These are phyloP conservation scores for Hydropsyche betteni DNA, from an alignment of 2,888 invertebrate species.

Conservation along the genomic window DNA sequence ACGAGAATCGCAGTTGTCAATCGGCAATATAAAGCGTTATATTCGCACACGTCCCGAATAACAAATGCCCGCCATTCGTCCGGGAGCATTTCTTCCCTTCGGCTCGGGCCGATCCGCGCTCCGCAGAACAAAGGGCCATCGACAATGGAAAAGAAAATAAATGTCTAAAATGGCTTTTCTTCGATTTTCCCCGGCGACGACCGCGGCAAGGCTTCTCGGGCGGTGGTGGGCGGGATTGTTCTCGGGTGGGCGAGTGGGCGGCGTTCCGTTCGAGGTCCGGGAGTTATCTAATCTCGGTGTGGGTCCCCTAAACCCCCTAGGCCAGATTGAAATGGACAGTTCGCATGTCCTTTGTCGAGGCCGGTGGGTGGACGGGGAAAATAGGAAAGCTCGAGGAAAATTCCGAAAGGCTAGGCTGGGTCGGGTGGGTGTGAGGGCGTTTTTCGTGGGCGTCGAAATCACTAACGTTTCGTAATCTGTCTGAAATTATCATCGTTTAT, in stretches of 20 bases:
- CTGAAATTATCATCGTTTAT: slow-evolving; percentile 18
- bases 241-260: slow-evolving; percentile 9
- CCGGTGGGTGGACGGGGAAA: slow-evolving; percentile 14
- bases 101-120: slow-evolving; percentile 9
- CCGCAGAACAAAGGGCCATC: slow-evolving; percentile 44
- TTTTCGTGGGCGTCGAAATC: no score
- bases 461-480: slow-evolving; percentile 2
- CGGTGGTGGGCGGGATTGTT: slow-evolving; percentile 2
- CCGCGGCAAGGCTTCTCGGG: slow-evolving; percentile 25
- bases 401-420: not conserved
- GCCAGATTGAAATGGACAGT: slow-evolving; percentile 53
- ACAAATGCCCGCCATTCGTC: slow-evolving; percentile 18
- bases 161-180: slow-evolving; percentile 44
- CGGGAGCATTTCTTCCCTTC: slow-evolving; percentile 1
- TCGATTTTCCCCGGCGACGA: slow-evolving; percentile 40
- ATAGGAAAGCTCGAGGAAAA: not conserved
- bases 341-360: slow-evolving; percentile 53
- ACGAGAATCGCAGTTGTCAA: slow-evolving; percentile 14
- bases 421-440: no score
- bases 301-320: slow-evolving; percentile 43
- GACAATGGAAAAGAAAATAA: slow-evolving; percentile 45
- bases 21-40: slow-evolving; percentile 2
- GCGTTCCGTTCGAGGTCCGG: not conserved
- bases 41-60: slow-evolving; percentile 13
- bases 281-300: slow-evolving; percentile 50